A percentile compares a stretch with the other conserved stretches of the same genome.
phyloP scores from a whole-genome alignment of 2,888 invertebrate genomes.

The Ischnus inquisitorius region DNA sequence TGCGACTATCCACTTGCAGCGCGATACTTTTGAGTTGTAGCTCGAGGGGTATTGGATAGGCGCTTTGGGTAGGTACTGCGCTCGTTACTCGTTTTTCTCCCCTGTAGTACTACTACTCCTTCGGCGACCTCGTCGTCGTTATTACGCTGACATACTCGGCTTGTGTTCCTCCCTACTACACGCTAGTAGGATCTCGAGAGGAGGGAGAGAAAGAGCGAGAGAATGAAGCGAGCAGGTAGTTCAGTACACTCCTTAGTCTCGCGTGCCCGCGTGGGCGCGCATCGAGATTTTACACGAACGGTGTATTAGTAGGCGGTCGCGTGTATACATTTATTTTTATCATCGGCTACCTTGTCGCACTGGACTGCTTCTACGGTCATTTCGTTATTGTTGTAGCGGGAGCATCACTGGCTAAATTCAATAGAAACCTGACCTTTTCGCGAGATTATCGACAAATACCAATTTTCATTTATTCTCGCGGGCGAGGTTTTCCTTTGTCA shows the following conservation, averaged over 20 bases:
- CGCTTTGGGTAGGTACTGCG: slow-evolving; percentile 14
- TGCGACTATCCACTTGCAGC: background rate
- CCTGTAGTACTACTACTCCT: background rate
- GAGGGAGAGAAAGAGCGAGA: slow-evolving; percentile 3
- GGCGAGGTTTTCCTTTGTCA: background rate
- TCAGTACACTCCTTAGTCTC: slow-evolving; percentile 45
- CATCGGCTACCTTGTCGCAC: slow-evolving; percentile 16
- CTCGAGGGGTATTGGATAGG: slow-evolving; percentile 40
- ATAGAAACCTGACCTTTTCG: background rate
- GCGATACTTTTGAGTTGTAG: background rate
- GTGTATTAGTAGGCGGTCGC: slow-evolving; percentile 20
- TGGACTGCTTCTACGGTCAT: slow-evolving; percentile 1
- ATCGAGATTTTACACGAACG: slow-evolving; percentile 48
- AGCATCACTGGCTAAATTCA: background rate
- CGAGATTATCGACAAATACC: background rate
- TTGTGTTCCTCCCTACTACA: background rate
- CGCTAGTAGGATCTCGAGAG: slow-evolving; percentile 15
- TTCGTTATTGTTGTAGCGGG: background rate
- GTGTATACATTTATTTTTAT: slow-evolving; percentile 24
- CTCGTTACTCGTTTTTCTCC: slow-evolving; percentile 15
- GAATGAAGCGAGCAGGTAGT: slow-evolving; percentile 50
- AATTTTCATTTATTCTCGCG: background rate
- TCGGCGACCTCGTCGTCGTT: slow-evolving; percentile 28
- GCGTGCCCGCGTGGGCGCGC: slow-evolving; percentile 45
- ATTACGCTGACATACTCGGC: slow-evolving; percentile 45